phyloP scores from a whole-genome alignment of 2,888 invertebrate genomes.

The Idaea dimidiata region DNA sequence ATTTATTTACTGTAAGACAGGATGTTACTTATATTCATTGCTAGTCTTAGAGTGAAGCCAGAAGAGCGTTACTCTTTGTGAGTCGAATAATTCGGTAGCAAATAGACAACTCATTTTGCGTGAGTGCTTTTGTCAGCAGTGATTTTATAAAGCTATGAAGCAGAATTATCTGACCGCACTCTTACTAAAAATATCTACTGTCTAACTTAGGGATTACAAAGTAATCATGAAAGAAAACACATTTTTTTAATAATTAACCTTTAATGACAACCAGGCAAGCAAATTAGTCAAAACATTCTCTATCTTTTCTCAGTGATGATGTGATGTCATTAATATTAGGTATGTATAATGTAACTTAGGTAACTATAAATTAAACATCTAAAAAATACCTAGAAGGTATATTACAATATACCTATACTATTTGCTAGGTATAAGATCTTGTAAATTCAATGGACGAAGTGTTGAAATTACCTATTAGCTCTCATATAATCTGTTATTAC shows the following conservation, averaged over 20 bases:
- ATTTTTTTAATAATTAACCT: conserved; percentile 42
- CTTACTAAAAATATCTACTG: no score
- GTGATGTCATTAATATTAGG: conserved; percentile 47
- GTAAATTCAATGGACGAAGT: conserved; percentile 48
- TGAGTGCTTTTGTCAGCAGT: no score
- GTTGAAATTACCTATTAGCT: conserved; percentile 17
- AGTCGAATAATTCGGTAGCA: no score
- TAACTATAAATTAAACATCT: conserved; percentile 34
- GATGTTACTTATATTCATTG: no score
- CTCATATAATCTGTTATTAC: conserved; percentile 13
- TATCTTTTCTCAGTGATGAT: conserved; percentile 47
- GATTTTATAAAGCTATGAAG: no score
- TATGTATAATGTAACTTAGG: conserved; percentile 26
- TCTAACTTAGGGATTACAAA: neutral
- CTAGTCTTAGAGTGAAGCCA: no score
- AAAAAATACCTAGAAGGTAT: conserved; percentile 42
- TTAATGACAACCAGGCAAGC: conserved; percentile 66
- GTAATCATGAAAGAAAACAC: conserved; percentile 29
- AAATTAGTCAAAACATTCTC: conserved; percentile 51
- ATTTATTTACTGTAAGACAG: conserved; percentile 7
- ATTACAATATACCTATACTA: conserved; percentile 34
- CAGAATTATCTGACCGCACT: no score
- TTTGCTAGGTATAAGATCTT: conserved; percentile 45
- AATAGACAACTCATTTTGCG: no score
- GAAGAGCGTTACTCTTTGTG: no score